Evolutionary conservation across 2,113 vertebrate genomes (phyloP), one percentile per base, ranked within the genome.

Genomic region (Acanthochromis polyacanthus): DNA sequence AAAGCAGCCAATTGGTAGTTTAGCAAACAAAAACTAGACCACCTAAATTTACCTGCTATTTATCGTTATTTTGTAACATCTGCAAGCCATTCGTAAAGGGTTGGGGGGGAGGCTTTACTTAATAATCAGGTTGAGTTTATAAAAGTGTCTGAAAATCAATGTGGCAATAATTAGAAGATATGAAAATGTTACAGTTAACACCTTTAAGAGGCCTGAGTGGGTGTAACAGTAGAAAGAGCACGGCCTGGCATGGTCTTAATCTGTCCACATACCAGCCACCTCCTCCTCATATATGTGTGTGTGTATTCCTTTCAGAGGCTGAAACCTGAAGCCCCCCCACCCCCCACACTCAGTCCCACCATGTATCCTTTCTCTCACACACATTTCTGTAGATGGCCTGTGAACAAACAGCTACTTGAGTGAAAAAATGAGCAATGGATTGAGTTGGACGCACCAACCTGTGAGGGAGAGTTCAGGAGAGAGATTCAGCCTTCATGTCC

Each of bases 221-320:
- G 70, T 77, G 93, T 91, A 94, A 94, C 83, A 40, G 69, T 89
- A 94, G 90, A 92, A 59, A 61, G 83, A 83, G 84, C 84, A 71
- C 48, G 62, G 84, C 70, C 52, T 71, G 32, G 66, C 84, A 38
- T 59, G 71, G 75, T 64, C 85, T 83, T 89, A 88, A 89, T 93
- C 80, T 17, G 87, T 86, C 83, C 81, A 75, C 89, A 93, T 93
- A 92, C 92, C 89, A 79, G 78, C 71, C 58, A 73, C 61, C 76
- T 64, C 91, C 76, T 64, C 91, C 90, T 62, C 46, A 92, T 90
- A 90, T 93, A 61, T 28, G 46, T 58, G 66, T 51, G 53, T 61
- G 61, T 55, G 52, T 59, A 65, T 60, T 59, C 23, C 57, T 53
- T 43, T 69, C 46, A 55, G 75, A 68, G 59, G 15, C 73, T 82